phyloP scores from a whole-genome alignment of 92 coral and sea anemone species.

The Ricordea florida region DNA sequence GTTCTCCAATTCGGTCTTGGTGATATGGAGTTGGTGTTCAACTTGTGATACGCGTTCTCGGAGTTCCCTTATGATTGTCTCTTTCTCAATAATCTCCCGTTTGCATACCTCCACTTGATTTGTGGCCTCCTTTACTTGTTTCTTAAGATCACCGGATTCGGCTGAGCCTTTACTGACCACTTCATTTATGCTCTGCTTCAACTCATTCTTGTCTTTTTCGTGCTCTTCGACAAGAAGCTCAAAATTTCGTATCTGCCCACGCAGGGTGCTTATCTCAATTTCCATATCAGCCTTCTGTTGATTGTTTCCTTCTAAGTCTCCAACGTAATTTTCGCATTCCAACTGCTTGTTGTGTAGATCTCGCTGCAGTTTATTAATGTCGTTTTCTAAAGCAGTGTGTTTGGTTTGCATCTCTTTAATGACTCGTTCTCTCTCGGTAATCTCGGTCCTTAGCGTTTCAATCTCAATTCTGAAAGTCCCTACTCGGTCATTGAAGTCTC shows the following conservation, averaged over 20 bases:
- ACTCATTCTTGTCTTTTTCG: conserved; percentile 74
- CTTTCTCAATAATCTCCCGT: conserved; percentile 69
- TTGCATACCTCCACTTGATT: conserved; percentile 67
- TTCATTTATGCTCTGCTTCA: conserved; percentile 66
- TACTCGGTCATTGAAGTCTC: conserved; percentile 75
- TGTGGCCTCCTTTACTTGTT: conserved; percentile 61
- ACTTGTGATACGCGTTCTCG: conserved; percentile 57
- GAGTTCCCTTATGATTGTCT: conserved; percentile 66
- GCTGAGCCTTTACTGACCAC: conserved; percentile 61
- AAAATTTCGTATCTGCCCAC: conserved; percentile 74
- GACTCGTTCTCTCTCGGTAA: conserved; percentile 68
- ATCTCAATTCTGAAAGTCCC: conserved; percentile 68
- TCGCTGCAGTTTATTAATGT: conserved; percentile 52
- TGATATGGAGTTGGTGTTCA: conserved; percentile 65
- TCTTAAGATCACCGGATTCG: conserved; percentile 60
- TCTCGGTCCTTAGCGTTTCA: conserved; percentile 70
- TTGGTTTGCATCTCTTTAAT: conserved; percentile 64
- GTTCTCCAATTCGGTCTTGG: conserved; percentile 61
- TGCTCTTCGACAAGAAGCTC: conserved; percentile 73
- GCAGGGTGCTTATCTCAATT: conserved; percentile 66
- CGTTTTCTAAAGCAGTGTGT: conserved; percentile 68
- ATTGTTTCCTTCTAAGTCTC: conserved; percentile 65
- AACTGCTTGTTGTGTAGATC: conserved; percentile 66
- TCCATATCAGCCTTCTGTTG: conserved; percentile 82
- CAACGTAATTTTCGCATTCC: conserved; percentile 53